Conservation (phyloP, 92 coral and sea anemone species). For the Epizoanthus rinbou region DNA sequence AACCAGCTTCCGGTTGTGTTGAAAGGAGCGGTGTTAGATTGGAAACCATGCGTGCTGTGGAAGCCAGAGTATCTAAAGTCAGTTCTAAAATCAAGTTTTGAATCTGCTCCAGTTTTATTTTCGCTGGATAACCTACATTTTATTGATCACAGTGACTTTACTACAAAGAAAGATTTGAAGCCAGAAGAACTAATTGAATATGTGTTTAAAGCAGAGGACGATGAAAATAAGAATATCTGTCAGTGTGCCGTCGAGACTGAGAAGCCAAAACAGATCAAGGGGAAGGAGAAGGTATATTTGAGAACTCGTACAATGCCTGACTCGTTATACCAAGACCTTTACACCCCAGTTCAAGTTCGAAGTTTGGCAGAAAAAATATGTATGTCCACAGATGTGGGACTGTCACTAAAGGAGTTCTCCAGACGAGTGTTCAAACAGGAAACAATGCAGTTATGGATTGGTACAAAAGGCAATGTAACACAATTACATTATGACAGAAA, state of each 20-base stretch:
- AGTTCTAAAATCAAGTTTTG: constrained; percentile 31
- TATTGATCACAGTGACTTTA: constrained; percentile 47
- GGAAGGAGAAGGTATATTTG: constrained; percentile 32
- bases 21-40: constrained; percentile 36
- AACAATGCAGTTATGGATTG: constrained; percentile 65
- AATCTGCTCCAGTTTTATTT: constrained; percentile 21
- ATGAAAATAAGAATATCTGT: background rate
- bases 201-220: constrained; percentile 13
- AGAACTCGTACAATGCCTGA: constrained; percentile 62
- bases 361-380: constrained; percentile 47
- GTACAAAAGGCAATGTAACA: constrained; percentile 56
- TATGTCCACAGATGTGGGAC: background rate
- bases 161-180: constrained; percentile 23
- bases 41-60: constrained; percentile 52
- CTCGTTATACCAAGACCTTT: constrained; percentile 45
- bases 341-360: constrained; percentile 37
- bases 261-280: background rate
- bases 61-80: constrained; percentile 32
- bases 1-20: constrained; percentile 51
- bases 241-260: background rate
- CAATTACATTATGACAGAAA: constrained; percentile 61
- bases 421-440: constrained; percentile 43
- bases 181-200: constrained; percentile 44
- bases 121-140: constrained; percentile 50
- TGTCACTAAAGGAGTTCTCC: constrained; percentile 18